A percentile compares a stretch with the other conserved stretches of the same genome.
Evolutionary conservation across 2,888 invertebrate species (phyloP).

Genomic region (Calephelis perditalis): DNA sequence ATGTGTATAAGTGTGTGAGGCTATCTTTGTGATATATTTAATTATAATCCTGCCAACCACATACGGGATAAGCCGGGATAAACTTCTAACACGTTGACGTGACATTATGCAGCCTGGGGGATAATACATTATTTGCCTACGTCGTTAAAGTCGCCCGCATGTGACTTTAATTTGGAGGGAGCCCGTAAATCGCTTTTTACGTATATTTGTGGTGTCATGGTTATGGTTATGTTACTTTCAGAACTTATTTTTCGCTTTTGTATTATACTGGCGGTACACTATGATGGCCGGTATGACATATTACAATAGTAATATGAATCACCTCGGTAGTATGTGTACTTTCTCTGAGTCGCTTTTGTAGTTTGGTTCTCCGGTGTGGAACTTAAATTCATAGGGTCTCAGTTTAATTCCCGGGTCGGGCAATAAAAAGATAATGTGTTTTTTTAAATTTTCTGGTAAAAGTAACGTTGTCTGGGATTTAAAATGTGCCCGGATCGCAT

Average conservation of each 20-base stretch:
- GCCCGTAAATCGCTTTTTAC: conserved; percentile 18
- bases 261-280: too few species aligned
- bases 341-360: too few species aligned
- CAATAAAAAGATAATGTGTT: too few species aligned
- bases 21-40: background rate
- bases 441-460: too few species aligned
- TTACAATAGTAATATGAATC: too few species aligned
- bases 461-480: too few species aligned
- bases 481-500: too few species aligned
- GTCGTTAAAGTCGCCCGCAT: conserved; percentile 29
- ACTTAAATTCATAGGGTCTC: too few species aligned
- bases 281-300: too few species aligned
- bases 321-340: too few species aligned
- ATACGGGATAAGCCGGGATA: conserved; percentile 11
- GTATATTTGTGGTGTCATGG: conserved; percentile 6
- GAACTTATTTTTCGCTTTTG: background rate
- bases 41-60: background rate
- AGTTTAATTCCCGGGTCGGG: too few species aligned
- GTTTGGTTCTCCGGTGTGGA: too few species aligned
- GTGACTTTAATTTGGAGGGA: conserved; percentile 26
- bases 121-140: conserved; percentile 34
- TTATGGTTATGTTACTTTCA: conserved; percentile 6
- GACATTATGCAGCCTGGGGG: conserved; percentile 31
- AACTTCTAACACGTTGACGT: conserved; percentile 27
- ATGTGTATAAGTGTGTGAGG: background rate